Conservation (phyloP, 2,797 vertebrate genomes). For the Sebastes hubbsi region DNA sequence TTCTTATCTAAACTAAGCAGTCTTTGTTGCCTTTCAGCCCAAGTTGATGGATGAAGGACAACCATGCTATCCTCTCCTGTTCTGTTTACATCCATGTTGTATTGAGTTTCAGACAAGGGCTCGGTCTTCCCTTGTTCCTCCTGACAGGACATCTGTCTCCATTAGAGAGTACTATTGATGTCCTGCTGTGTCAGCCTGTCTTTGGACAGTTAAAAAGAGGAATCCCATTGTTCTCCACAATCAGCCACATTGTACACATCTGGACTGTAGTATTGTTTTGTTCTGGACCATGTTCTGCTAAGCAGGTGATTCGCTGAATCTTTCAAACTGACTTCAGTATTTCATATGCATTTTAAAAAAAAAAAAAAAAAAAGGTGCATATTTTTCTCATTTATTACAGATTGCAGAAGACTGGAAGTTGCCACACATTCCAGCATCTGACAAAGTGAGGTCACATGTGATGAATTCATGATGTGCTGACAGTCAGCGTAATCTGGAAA, state of each 20-base stretch:
- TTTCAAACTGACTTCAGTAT: neutral
- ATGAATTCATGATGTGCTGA: conserved; percentile 54
- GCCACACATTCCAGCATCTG: conserved; percentile 20
- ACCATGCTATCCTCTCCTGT: neutral
- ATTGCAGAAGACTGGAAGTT: neutral
- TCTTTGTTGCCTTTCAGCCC: conserved; percentile 8
- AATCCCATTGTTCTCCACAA: conserved; percentile 25
- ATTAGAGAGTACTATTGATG: conserved; percentile 57
- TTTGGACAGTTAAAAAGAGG: conserved; percentile 23
- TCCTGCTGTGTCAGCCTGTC: conserved; percentile 28
- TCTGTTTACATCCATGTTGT: conserved; percentile 42
- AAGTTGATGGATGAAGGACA: conserved; percentile 43
- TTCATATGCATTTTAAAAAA: neutral
- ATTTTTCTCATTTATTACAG: neutral
- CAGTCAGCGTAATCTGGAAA: conserved; percentile 48
- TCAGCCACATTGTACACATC: conserved; percentile 1
- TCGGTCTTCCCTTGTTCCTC: conserved; percentile 29
- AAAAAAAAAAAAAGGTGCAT: neutral
- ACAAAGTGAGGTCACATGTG: conserved; percentile 30
- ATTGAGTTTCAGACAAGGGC: conserved; percentile 26
- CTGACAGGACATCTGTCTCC: conserved; percentile 65
- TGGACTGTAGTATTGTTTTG: neutral
- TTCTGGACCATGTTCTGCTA: neutral
- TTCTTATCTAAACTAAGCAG: neutral
- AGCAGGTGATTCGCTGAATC: neutral